These are phyloP conservation scores for Yoshiicerus persimilis DNA, from an alignment of 1,140 invertebrate genomes.

Conservation along the genomic window DNA sequence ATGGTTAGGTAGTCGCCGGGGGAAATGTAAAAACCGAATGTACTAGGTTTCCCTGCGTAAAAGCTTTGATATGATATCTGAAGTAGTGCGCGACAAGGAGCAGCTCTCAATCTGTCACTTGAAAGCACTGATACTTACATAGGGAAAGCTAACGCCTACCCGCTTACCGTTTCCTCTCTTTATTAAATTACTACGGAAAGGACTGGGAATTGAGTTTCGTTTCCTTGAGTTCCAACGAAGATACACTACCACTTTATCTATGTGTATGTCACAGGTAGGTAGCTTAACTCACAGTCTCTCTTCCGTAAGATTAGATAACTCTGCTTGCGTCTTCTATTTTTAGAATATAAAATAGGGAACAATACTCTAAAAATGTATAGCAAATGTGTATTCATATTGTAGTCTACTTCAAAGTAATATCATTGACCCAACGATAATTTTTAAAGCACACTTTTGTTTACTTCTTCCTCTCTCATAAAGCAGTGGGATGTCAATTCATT, in stretches of 20 bases:
- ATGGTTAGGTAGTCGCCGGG: neutral
- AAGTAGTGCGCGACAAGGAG: neutral
- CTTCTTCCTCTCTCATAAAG: neutral
- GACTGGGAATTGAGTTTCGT: neutral
- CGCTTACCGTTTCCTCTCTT: neutral
- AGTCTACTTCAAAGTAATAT: neutral
- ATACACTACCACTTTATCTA: neutral
- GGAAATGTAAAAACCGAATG: neutral
- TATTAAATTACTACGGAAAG: neutral
- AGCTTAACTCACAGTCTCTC: too few relatives aligned
- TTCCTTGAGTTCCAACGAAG: neutral
- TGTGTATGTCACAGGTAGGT: neutral
- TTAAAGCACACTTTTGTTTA: neutral
- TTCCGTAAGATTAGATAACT: neutral
- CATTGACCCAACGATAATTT: neutral
- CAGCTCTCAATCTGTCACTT: neutral
- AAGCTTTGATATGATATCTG: neutral
- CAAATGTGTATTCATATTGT: too few relatives aligned
- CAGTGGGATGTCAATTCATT: neutral
- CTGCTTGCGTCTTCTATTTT: neutral
- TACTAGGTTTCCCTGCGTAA: neutral
- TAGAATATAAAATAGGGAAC: too few relatives aligned
- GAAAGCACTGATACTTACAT: neutral
- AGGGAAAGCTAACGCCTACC: neutral
- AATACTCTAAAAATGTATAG: too few relatives aligned